Base-by-base conservation (phyloP, 2,797 vertebrate species). In the Pterois miles region DNA sequence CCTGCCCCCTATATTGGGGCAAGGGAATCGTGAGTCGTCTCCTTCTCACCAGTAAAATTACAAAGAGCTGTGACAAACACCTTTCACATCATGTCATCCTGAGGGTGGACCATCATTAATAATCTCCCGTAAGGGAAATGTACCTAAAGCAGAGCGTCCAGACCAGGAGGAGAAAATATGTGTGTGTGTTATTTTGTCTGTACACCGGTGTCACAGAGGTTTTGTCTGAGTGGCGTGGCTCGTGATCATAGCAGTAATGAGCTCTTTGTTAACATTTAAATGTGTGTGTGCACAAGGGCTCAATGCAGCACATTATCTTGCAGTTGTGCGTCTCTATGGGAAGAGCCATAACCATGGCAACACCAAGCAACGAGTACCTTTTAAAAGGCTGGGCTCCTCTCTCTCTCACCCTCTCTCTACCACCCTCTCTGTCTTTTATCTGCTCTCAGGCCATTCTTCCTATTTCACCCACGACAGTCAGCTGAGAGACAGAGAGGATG, bases 291-390 rank as follows among this genome's bases (percentile, higher is more conserved):
- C 50, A 34, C 56, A 48, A 59, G 60, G 12, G 71, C 2, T 64
- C 63, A 67, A 14, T 50, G 38, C 46, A 57, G 16, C 48, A 18
- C 63, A 82, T 83, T 85, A 66, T 76, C 72, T 50, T 50, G 65
- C 67, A 31, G 31, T 69, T 74, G 65, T 65, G 78, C 16, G 12
- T 87, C 68, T 76, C 63, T 60, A 63, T 0, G 25, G 53, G 46
- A 80, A 71, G 59, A 77, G 72, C 78, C 31, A 13, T 86, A 48
- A 29, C 92, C 87, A 87, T 90, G 86, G 87, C 66, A 90, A 93
- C 91, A 34, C 84, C 84, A 89, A 83, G 89, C 89, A 46, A 38
- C 81, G 77, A 90, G 80, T 64, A 72, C 71, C 78, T 71, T 66
- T 77, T 76, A 64, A 82, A 89, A 83, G 62, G 76, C 74, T 36